These are phyloP conservation scores for Nansenia antarctica DNA, from an alignment of 2,113 vertebrate species.

Conservation along the genomic window DNA sequence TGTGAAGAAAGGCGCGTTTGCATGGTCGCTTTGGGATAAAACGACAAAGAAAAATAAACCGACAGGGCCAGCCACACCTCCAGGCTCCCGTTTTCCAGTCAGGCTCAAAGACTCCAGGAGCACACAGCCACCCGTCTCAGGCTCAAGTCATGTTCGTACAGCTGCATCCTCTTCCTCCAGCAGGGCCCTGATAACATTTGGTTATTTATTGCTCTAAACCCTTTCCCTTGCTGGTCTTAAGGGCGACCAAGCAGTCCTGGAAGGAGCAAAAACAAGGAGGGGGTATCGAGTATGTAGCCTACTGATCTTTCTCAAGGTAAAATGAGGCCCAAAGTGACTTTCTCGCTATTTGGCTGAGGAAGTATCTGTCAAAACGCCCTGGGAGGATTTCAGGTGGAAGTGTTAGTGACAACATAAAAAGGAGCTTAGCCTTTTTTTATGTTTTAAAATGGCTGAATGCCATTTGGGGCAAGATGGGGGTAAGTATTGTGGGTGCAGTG, in stretches of 20 bases:
- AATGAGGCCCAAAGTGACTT: slow-evolving; percentile 47
- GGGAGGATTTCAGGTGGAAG: slow-evolving; percentile 52
- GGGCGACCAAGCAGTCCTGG: slow-evolving; percentile 52
- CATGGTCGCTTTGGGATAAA: slow-evolving; percentile 60
- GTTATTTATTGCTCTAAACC: slow-evolving; percentile 82
- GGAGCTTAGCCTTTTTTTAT: not conserved
- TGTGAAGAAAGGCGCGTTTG: slow-evolving; percentile 38
- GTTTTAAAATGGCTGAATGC: not conserved
- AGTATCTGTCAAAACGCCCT: slow-evolving; percentile 42
- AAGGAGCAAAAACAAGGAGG: slow-evolving; percentile 55
- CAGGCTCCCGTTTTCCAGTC: slow-evolving; percentile 65
- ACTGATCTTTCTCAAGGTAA: slow-evolving; percentile 50
- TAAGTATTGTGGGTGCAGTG: not conserved
- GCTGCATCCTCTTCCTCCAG: slow-evolving; percentile 84
- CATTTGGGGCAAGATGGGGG: not conserved
- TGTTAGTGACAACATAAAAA: slow-evolving; percentile 47
- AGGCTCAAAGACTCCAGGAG: slow-evolving; percentile 72
- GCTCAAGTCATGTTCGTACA: slow-evolving; percentile 74
- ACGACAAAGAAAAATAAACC: slow-evolving; percentile 75
- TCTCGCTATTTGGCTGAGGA: slow-evolving; percentile 49
- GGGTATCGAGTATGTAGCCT: slow-evolving; percentile 37
- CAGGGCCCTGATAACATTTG: slow-evolving; percentile 76
- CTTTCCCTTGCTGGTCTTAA: slow-evolving; percentile 66
- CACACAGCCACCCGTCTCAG: slow-evolving; percentile 66
- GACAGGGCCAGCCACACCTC: slow-evolving; percentile 58